Conservation (phyloP, 2,797 vertebrate species). For the Euphonia xanthogaster region DNA sequence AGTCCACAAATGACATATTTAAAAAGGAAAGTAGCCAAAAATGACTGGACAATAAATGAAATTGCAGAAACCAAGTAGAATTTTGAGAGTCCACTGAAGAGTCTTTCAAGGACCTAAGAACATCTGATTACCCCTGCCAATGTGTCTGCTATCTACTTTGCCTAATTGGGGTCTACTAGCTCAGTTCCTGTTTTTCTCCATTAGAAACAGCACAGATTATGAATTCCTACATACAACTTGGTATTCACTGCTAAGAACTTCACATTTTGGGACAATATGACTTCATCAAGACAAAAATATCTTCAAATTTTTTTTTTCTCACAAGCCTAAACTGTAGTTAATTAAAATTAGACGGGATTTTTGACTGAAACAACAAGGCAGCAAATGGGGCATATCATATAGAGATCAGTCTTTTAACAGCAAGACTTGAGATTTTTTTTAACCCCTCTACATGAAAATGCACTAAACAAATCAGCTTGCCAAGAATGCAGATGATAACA, state of each 20-base stretch:
- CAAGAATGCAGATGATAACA: not conserved
- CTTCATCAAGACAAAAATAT: not conserved
- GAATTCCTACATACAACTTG: not conserved
- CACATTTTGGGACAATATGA: not conserved
- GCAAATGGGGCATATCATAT: not conserved
- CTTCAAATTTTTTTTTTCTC: not conserved
- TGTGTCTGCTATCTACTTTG: not conserved
- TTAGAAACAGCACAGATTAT: not conserved
- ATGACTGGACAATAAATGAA: not conserved
- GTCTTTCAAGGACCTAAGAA: not conserved
- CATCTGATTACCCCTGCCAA: not conserved
- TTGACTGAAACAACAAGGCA: not conserved
- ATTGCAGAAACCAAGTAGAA: not conserved
- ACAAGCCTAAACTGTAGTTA: not conserved
- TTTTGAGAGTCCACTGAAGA: not conserved
- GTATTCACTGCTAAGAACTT: not conserved
- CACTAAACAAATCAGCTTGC: not conserved
- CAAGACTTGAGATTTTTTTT: not conserved
- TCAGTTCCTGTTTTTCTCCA: not conserved
- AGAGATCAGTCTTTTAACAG: not conserved
- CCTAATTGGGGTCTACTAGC: not conserved
- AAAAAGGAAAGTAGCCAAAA: not conserved
- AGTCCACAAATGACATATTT: not conserved
- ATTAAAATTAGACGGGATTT: not conserved
- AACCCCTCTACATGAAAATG: not conserved